A percentile compares a stretch with the other conserved stretches of the same genome.
These are phyloP conservation scores for Ctenosaura bakeri DNA, from an alignment of 2,797 vertebrate genomes.

Conservation along the genomic window DNA sequence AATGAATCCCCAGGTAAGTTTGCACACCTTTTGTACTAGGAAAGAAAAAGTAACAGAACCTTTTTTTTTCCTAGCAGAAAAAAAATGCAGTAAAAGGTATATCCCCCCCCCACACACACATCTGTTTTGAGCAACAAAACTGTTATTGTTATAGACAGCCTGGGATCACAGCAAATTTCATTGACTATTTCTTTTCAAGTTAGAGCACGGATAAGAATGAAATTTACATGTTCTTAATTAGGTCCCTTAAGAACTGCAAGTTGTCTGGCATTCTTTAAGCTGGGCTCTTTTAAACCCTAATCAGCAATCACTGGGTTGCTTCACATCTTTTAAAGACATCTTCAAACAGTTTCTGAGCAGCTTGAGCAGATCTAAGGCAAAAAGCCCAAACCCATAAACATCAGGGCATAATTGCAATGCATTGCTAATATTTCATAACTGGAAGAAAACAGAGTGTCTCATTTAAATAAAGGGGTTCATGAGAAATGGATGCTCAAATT, in stretches of 20 bases:
- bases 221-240: constrained; percentile 63
- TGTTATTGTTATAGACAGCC: constrained; percentile 1
- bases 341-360: constrained; percentile 54
- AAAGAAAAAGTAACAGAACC: background rate
- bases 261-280: constrained; percentile 44
- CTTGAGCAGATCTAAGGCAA: constrained; percentile 30
- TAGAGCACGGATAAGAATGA: constrained; percentile 36
- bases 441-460: constrained; percentile 36
- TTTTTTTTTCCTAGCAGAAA: constrained; percentile 40
- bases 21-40: too few relatives aligned
- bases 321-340: constrained; percentile 42
- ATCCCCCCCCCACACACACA: background rate
- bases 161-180: constrained; percentile 35
- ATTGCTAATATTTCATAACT: constrained; percentile 1
- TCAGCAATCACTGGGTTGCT: constrained; percentile 42
- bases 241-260: constrained; percentile 50
- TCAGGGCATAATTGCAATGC: background rate
- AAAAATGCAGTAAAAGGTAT: background rate
- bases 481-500: background rate
- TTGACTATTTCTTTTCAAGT: constrained; percentile 45
- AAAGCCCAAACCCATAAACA: constrained; percentile 5
- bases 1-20: too few relatives aligned
- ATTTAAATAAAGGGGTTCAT: background rate
- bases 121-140: background rate
- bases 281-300: constrained; percentile 34